A percentile compares a stretch with the other conserved stretches of the same genome.
These are phyloP conservation scores for Coracias cyanogaster DNA, from an alignment of 2,797 vertebrate species.

Conservation along the genomic window DNA sequence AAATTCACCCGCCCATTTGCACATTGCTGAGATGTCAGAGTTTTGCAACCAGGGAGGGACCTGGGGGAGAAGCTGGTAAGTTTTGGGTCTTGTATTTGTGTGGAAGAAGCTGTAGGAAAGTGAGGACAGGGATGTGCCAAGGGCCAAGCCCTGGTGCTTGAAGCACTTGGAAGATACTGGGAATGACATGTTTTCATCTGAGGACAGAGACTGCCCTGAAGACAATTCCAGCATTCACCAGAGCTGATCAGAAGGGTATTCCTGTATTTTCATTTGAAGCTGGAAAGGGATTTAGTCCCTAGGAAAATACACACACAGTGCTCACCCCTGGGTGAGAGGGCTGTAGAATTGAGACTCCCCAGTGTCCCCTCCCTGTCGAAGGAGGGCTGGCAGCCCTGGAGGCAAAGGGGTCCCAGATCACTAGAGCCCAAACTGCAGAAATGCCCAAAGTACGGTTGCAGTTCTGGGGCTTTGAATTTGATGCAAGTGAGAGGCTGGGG, in stretches of 20 bases:
- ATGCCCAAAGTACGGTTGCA: not conserved
- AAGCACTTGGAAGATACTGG: not conserved
- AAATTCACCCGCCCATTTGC: not conserved
- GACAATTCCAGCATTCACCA: not conserved
- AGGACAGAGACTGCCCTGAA: not conserved
- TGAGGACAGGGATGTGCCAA: not conserved
- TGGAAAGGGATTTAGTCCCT: not conserved
- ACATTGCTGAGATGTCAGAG: not conserved
- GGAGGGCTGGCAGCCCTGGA: not conserved
- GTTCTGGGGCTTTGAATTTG: not conserved
- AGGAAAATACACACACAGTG: not conserved
- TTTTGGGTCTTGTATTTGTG: not conserved
- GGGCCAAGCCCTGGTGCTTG: not conserved
- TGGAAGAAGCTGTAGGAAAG: not conserved
- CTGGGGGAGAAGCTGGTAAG: not conserved
- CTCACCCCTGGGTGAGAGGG: not conserved
- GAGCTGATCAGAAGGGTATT: not conserved
- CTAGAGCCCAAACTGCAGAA: not conserved
- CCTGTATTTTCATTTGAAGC: not conserved
- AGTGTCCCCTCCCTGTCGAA: accelerated
- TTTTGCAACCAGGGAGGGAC: not conserved
- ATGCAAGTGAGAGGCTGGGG: not conserved
- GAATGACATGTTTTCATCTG: accelerated
- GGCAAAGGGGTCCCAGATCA: not conserved
- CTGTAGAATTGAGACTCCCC: accelerated